These are phyloP conservation scores for Galbula dea DNA, from an alignment of 2,113 vertebrate genomes.

Conservation along the genomic window DNA sequence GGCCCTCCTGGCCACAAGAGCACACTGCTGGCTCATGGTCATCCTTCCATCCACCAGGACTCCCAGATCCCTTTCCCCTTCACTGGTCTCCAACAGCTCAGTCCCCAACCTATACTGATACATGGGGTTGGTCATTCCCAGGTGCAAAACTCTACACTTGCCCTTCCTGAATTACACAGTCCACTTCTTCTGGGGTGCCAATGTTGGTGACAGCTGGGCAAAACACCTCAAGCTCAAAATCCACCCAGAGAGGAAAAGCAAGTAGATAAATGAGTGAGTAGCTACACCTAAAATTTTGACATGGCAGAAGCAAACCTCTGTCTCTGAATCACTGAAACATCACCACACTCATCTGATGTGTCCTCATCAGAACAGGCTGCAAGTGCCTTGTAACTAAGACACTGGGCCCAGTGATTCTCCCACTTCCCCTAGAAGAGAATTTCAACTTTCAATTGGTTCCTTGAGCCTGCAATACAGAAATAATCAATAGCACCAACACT, in stretches of 20 bases:
- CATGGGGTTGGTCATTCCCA: too few species aligned
- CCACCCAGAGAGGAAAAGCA: not conserved
- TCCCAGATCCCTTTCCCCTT: too few species aligned
- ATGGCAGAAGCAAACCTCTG: not conserved
- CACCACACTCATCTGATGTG: not conserved
- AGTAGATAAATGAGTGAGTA: not conserved
- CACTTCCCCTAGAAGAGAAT: not conserved
- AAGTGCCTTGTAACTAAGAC: not conserved
- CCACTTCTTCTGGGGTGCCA: not conserved
- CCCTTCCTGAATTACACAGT: too few species aligned
- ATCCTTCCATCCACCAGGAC: too few species aligned
- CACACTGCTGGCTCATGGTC: too few species aligned
- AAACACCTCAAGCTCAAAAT: not conserved
- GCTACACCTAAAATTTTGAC: not conserved
- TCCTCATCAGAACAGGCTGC: not conserved
- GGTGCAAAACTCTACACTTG: too few species aligned
- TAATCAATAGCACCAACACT: not conserved
- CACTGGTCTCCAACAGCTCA: too few species aligned
- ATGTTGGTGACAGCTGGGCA: not conserved
- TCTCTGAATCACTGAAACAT: not conserved
- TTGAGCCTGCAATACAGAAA: not conserved
- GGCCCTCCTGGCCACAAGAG: too few species aligned
- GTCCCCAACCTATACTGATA: too few species aligned
- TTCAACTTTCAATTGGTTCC: not conserved
- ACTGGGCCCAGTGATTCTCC: not conserved